Base-by-base conservation (phyloP, 92 coral and sea anemone genomes). In the Zoanthus solanderi region DNA sequence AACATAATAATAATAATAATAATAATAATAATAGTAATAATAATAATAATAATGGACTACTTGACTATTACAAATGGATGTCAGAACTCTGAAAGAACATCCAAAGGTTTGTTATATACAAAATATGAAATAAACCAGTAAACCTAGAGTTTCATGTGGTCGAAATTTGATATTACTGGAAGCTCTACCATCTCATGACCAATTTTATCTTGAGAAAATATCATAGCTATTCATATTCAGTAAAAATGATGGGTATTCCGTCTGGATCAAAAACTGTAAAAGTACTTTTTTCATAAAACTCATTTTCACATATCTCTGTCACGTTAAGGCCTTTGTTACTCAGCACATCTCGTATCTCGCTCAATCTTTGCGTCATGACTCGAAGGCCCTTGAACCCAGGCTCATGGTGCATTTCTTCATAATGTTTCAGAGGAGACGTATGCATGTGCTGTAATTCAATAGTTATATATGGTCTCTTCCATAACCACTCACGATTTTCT, bases 401-500 rank as follows among this genome's bases (percentile, higher is more conserved):
- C 32, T 7, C 34, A 9, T 79, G 54, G 3, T 1, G 56, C 23
- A 7, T 5, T 37, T 79, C 84, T 61, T 79, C 56, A 57, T 61
- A 58, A n/a, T 16, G 54, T 34, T 17, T 57, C 6, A 72, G 84
- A 61, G 72, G 72, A 13, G 72, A 57, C 10, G 16, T 66, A n/a
- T 79, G 84, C 84, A 61, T 42, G 83, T 90, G 78, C 16, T 90
- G 92, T 32, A 90, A 60, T 58, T 90, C 92, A 32, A 90, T 53
- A 12, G 83, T 73, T 1, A 87, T 90, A 78, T 90, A 90, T 1
- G 92, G 92, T 32, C 92, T 81, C 53, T 52, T 86, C 92, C 92
- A 90, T 28, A 90, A 63, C 92, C 92, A 90, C 44, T 90, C 92
- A 28, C 92, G 79, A 56, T 86, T 86, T 18, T 78, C 90, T 42